Evolutionary conservation across 2,888 invertebrate genomes (phyloP), one percentile per base, ranked within the genome.

Genomic region (Machimus rusticus): DNA sequence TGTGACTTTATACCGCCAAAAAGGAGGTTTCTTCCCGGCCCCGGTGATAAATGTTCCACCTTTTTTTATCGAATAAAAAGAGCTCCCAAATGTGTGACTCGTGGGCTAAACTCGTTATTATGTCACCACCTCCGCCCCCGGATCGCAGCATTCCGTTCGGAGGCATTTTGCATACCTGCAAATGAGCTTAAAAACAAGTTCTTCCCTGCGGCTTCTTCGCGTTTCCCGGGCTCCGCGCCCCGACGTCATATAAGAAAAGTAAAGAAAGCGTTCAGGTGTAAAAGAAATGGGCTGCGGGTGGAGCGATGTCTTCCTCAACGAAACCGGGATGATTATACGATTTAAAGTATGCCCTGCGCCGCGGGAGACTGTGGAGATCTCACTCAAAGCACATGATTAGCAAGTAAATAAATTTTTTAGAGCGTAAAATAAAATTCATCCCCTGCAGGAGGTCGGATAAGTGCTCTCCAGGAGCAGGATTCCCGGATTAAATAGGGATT

Each of bases 131-230:
- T 78, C 43, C 28, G 39, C 39, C 12, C 12, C 12, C 8, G 19
- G 6, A 3, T 23, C n/a, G 23, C n/a, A 37, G 37, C 14, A 19
- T 74, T 43, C 19, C 23, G 43, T 77, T 76, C n/a, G 12, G 19
- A 77, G 77, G n/a, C 43, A 37, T 78, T 23, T 12, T 78, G 78
- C 78, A 78, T 43, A 78, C 78, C 23, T 78, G 78, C 23, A 78
- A 78, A 78, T 78, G 78, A 78, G 78, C 78, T 77, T 39, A 66
- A 78, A 78, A 43, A 78, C 78, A 78, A 78, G 43, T 78, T 78
- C 39, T 43, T 39, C 23, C n/a, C 23, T 46, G 43, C 37, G 78
- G 78, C 43, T 78, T 23, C 78, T 43, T 78, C 28, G 23, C 37
- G 39, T 78, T 78, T 43, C 78, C 23, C 28, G 23, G 12, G 19